Conservation (phyloP, 2,888 invertebrate genomes). For the Cataglyphis rosenhaueri region DNA sequence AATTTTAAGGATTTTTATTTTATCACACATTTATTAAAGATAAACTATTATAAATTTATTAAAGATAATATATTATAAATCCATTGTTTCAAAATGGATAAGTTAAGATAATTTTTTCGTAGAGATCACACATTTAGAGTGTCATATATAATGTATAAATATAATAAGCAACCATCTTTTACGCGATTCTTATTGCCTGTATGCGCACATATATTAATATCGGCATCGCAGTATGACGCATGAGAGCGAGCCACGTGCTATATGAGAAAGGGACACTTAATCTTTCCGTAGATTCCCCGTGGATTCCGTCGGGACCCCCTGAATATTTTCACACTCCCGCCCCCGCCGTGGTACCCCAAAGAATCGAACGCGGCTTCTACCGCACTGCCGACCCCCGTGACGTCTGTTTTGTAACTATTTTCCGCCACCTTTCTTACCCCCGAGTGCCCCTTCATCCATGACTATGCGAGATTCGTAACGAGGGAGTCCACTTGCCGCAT, state of each 20-base stretch:
- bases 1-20: neutral
- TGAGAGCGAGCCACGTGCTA: conserved; percentile 65
- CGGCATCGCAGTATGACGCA: conserved; percentile 54
- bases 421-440: conserved; percentile 76
- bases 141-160: neutral
- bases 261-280: conserved; percentile 68
- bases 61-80: neutral
- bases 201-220: conserved; percentile 66
- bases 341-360: conserved; percentile 53
- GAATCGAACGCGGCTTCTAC: conserved; percentile 33
- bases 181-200: conserved; percentile 14
- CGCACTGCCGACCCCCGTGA: conserved; percentile 57
- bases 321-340: conserved; percentile 80
- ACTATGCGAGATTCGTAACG: conserved; percentile 71
- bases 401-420: conserved; percentile 83
- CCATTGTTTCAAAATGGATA: neutral
- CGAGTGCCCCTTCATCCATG: conserved; percentile 68
- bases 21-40: neutral
- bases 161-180: conserved; percentile 20
- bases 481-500: conserved; percentile 53
- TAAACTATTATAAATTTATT: neutral
- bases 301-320: conserved; percentile 70
- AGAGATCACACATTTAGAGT: neutral
- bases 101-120: neutral
- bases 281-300: conserved; percentile 68